Conservation (phyloP, 2,113 vertebrate species). For the Silurus glanis region DNA sequence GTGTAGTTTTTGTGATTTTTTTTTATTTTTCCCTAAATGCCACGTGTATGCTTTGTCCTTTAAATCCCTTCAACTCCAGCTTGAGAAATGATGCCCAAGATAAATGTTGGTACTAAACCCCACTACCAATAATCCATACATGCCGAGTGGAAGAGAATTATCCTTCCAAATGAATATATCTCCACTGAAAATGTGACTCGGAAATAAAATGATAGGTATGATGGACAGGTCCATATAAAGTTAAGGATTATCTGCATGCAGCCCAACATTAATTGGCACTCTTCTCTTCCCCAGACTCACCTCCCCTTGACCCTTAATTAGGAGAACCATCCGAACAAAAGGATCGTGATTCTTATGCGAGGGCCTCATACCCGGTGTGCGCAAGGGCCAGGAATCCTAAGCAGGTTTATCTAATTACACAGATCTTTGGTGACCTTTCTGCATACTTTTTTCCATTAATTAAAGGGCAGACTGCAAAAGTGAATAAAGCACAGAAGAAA, state of each 20-base stretch:
- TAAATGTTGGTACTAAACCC: neutral
- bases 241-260: constrained; percentile 33
- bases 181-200: neutral
- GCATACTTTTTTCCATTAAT: constrained; percentile 26
- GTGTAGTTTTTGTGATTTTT: too few relatives aligned
- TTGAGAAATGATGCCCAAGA: neutral
- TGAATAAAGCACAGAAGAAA: neutral
- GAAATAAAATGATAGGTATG: constrained; percentile 4
- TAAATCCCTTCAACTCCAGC: neutral
- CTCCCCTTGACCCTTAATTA: constrained; percentile 46
- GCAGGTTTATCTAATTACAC: constrained; percentile 35
- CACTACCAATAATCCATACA: neutral
- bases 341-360: neutral
- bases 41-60: neutral
- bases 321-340: constrained; percentile 24
- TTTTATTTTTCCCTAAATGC: neutral
- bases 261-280: constrained; percentile 35
- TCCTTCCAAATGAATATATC: neutral
- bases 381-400: neutral
- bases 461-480: constrained; percentile 37
- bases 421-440: constrained; percentile 10
- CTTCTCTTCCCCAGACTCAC: constrained; percentile 22
- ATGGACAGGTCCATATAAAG: constrained; percentile 17
- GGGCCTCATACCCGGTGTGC: neutral
- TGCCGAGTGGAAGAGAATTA: neutral